Base-by-base conservation (phyloP, 1,140 invertebrate species). In the Leptoteleia sp. region DNA sequence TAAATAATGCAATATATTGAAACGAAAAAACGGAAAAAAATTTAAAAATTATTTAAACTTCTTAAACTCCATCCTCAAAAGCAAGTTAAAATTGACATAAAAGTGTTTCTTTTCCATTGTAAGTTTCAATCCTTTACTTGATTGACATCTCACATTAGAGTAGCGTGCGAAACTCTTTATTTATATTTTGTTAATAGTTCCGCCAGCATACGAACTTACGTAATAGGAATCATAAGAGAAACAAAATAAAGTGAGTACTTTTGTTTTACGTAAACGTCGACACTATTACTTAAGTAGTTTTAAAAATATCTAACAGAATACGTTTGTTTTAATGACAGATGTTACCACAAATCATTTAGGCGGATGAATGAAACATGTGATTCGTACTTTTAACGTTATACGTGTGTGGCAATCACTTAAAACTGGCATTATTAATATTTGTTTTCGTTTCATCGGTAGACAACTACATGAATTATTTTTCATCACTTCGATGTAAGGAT, bases 281-380 rank as follows among this genome's bases (percentile, higher is more conserved):
- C 55, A 31, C 38, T 17, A 31, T 52, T 52, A 43, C 45, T 71
- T 61, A 52, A 71, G 29, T n/a, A 12, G 47, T 27, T 19, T 43
- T 71, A 71, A 61, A 61, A 61, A 71, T 61, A 71, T 13, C 1
- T 50, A 33, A 59, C 54, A 50, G 16, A 48, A 50, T 50, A 48
- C 29, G 42, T 68, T 68, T 57, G 37, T 57, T 70, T 50, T 45
- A 45, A 55, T 70, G 65, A 59, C 45, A 59, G 65, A 70, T 50
- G 65, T 70, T 59, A 57, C 29, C 17, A 59, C 43, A 55, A 68
- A 68, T 68, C 43, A 59, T 59, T 59, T 29, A 2, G 59, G 37
- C 13, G 33, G 13, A 68, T 22, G 19, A 17, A 70, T 64, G 17
- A 25, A 70, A 25, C 25, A n/a, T 15, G 45, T 68, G 42, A 48